Percentiles rank a stretch among this genome's conserved stretches.
phyloP scores from a whole-genome alignment of 1,140 invertebrate genomes.

The Spodoptera frugiperda region DNA sequence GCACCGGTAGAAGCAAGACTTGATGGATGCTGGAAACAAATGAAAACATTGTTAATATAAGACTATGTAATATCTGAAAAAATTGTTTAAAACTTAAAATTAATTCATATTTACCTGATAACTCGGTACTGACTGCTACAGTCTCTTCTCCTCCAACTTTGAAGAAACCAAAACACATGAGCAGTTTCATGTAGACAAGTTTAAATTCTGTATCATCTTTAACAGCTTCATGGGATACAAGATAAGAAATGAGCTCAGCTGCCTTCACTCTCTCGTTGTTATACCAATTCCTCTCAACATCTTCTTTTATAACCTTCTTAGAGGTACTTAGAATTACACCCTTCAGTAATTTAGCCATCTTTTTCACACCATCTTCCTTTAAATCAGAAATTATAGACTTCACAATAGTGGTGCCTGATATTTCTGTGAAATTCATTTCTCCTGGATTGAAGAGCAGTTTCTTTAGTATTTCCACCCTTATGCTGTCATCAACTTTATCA shows the following conservation, averaged over 20 bases:
- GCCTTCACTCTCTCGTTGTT: constrained; percentile 89
- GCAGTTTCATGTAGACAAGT: constrained; percentile 88
- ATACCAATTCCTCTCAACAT: constrained; percentile 87
- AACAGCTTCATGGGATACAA: constrained; percentile 88
- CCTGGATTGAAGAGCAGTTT: constrained; percentile 89
- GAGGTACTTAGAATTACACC: constrained; percentile 86
- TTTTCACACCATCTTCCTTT: constrained; percentile 87
- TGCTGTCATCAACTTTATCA: constrained; percentile 82
- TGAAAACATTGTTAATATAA: constrained; percentile 17
- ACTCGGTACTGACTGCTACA: constrained; percentile 85
- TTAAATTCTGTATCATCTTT: constrained; percentile 89
- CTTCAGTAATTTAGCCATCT: constrained; percentile 87
- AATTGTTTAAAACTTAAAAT: not conserved
- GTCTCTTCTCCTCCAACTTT: constrained; percentile 84
- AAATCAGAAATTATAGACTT: constrained; percentile 88
- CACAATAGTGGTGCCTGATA: constrained; percentile 88
- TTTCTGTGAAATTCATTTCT: constrained; percentile 90
- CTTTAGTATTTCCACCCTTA: constrained; percentile 87
- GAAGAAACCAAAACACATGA: constrained; percentile 89
- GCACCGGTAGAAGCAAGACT: constrained; percentile 88
- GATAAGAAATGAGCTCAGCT: constrained; percentile 88
- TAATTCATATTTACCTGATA: constrained; percentile 82
- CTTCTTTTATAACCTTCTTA: constrained; percentile 83
- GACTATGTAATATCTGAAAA: not conserved
- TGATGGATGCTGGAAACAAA: constrained; percentile 85